phyloP scores from a whole-genome alignment of 2,113 vertebrate genomes.

The Myocastor coypus region DNA sequence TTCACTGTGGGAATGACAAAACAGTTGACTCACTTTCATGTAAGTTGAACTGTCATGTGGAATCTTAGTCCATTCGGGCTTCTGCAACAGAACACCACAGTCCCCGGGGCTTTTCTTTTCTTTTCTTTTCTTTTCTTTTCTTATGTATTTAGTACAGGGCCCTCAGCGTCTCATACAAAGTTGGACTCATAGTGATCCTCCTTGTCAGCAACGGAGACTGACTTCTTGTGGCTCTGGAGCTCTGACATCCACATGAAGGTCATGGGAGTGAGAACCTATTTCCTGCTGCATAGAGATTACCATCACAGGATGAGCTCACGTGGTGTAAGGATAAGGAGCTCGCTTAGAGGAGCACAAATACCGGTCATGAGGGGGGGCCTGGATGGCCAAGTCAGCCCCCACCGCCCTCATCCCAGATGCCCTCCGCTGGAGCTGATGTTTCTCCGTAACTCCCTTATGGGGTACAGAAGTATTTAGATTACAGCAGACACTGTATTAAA shows the following conservation, averaged over 20 bases:
- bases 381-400: background rate
- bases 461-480: background rate
- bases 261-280: background rate
- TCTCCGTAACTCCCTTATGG: background rate
- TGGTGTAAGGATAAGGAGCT: background rate
- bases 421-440: background rate
- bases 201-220: background rate
- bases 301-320: background rate
- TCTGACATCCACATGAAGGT: background rate
- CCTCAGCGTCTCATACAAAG: no score
- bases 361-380: background rate
- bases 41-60: background rate
- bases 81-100: background rate
- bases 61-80: background rate
- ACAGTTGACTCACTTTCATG: background rate
- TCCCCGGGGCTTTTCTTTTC: no score
- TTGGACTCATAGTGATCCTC: no score
- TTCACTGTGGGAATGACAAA: background rate
- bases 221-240: background rate
- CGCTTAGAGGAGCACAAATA: background rate
- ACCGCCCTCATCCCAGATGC: background rate
- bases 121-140: no score
- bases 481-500: background rate
- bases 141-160: no score
- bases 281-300: background rate